Conservation (phyloP, 2,797 vertebrate genomes). For the Melanitta fusca region DNA sequence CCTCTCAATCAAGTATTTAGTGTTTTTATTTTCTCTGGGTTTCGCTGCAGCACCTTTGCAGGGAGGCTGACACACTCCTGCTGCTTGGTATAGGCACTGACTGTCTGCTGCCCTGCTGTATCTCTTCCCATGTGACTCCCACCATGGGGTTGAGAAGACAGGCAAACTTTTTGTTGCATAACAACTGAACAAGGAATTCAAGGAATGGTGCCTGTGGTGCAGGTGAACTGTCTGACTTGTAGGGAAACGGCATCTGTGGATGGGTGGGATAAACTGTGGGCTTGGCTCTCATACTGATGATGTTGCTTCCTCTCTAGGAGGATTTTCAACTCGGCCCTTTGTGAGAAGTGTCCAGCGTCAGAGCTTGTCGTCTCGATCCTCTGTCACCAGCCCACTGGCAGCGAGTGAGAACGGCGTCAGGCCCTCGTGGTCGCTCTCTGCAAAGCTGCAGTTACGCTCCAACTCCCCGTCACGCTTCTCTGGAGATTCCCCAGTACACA, state of each 20-base stretch:
- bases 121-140: neutral
- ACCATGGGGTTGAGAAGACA: neutral
- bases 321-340: conserved; percentile 95
- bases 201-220: neutral
- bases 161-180: neutral
- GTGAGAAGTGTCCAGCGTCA: conserved; percentile 97
- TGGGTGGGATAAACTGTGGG: neutral
- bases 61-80: neutral
- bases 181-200: too few relatives aligned
- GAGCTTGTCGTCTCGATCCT: conserved; percentile 92
- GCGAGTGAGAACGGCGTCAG: conserved; percentile 89
- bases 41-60: neutral
- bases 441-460: conserved; percentile 94
- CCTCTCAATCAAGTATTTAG: neutral
- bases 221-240: neutral
- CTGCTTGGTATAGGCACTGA: neutral
- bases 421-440: conserved; percentile 93
- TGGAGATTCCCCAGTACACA: conserved; percentile 89
- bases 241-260: neutral
- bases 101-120: neutral
- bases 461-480: conserved; percentile 94
- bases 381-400: conserved; percentile 94
- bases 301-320: conserved; percentile 81
- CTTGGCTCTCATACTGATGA: neutral
- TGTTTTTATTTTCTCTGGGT: neutral